phyloP scores from a whole-genome alignment of 2,113 vertebrate species.

The Myiozetetes cayanensis region DNA sequence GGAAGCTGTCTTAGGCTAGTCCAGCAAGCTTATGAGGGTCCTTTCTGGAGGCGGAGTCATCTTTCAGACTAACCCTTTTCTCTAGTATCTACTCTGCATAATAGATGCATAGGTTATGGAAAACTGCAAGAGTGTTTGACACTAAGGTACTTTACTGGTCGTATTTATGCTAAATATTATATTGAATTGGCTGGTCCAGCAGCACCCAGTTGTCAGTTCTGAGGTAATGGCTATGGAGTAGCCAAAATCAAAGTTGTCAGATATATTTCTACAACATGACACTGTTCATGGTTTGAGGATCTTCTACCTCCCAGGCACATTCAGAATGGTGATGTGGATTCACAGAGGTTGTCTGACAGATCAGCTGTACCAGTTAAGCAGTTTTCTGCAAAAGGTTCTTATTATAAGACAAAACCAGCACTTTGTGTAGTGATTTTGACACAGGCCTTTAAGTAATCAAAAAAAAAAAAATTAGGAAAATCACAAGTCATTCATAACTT shows the following conservation, averaged over 20 bases:
- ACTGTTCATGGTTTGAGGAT: background rate
- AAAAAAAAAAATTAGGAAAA: background rate
- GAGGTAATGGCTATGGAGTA: background rate
- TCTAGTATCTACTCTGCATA: background rate
- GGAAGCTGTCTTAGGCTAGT: background rate
- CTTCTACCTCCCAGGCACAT: background rate
- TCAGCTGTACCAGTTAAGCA: background rate
- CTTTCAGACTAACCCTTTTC: background rate
- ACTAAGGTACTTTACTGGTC: background rate
- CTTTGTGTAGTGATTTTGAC: background rate
- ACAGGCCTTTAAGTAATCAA: background rate
- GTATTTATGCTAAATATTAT: background rate
- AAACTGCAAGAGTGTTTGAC: background rate
- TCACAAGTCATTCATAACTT: background rate
- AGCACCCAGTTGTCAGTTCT: background rate
- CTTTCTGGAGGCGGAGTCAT: background rate
- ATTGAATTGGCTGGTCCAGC: background rate
- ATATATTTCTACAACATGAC: background rate
- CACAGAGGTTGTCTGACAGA: background rate
- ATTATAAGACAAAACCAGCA: background rate
- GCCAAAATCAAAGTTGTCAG: background rate
- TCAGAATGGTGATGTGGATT: background rate
- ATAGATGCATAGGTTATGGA: background rate
- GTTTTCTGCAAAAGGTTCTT: background rate
- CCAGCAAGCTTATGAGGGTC: background rate